Percentiles rank a stretch among this genome's conserved stretches.
Conservation (phyloP, 2,888 invertebrate species). For the Tachystola acroxantha region DNA sequence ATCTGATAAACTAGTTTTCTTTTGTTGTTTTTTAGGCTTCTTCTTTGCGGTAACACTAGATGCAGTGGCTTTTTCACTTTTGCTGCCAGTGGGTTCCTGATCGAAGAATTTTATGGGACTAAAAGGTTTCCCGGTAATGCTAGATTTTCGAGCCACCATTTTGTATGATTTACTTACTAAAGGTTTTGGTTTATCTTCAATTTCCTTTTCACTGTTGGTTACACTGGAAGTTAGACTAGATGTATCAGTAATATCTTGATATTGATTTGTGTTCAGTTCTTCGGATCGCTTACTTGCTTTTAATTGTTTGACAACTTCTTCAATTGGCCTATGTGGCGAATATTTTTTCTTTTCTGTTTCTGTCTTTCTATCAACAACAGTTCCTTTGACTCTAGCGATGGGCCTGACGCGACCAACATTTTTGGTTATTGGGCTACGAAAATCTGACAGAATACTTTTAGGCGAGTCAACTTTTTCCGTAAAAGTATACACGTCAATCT, state of each 20-base stretch:
- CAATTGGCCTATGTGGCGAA: conserved; percentile 67
- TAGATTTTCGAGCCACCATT: conserved; percentile 73
- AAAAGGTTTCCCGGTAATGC: conserved; percentile 71
- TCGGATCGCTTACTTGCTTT: conserved; percentile 64
- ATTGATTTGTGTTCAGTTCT: conserved; percentile 38
- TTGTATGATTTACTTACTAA: conserved; percentile 71
- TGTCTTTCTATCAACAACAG: conserved; percentile 62
- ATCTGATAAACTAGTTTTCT: conserved; percentile 52
- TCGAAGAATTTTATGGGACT: conserved; percentile 65
- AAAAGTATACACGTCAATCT: conserved; percentile 70
- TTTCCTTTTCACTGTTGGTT: conserved; percentile 30
- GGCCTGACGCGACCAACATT: conserved; percentile 67
- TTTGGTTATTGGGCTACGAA: conserved; percentile 57
- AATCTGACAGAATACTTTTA: conserved; percentile 65
- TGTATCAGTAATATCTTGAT: conserved; percentile 21
- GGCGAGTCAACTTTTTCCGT: conserved; percentile 72
- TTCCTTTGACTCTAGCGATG: conserved; percentile 72
- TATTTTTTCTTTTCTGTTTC: conserved; percentile 68
- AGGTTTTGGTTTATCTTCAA: conserved; percentile 54
- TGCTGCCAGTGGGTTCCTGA: conserved; percentile 36
- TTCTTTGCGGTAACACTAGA: conserved; percentile 35
- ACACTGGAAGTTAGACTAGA: conserved; percentile 28
- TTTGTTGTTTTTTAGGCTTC: conserved; percentile 40
- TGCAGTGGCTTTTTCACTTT: conserved; percentile 35
- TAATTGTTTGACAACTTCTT: conserved; percentile 68